Percentiles rank a stretch among this genome's conserved stretches.
These are phyloP conservation scores for Hypomecis punctinalis DNA, from an alignment of 2,888 invertebrate species.

Conservation along the genomic window DNA sequence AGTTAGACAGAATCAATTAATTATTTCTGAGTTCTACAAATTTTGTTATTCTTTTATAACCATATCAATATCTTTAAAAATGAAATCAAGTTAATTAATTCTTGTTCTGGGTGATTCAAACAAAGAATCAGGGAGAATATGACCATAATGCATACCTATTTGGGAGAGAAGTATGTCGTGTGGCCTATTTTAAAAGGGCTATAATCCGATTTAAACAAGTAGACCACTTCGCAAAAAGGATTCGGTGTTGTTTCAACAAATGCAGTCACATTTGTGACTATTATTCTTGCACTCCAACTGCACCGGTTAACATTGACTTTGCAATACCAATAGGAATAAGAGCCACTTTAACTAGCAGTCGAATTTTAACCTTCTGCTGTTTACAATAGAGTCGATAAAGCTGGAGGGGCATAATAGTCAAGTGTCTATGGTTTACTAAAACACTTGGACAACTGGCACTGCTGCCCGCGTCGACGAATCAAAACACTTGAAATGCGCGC, in stretches of 20 bases:
- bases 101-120: no score
- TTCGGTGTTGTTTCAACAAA: slow-evolving; percentile 73
- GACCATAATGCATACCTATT: no score
- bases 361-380: slow-evolving; percentile 41
- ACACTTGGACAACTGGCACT: slow-evolving; percentile 77
- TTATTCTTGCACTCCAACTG: slow-evolving; percentile 75
- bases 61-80: no score
- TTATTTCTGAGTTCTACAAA: no score
- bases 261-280: slow-evolving; percentile 71
- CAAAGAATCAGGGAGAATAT: no score
- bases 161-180: no score
- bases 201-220: slow-evolving; percentile 32
- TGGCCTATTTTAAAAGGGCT: slow-evolving; percentile 6
- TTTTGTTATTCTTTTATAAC: no score
- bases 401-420: slow-evolving; percentile 36
- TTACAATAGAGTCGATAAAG: slow-evolving; percentile 31
- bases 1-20: no score
- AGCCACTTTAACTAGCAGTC: slow-evolving; percentile 8
- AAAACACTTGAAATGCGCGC: slow-evolving; percentile 73
- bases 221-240: slow-evolving; percentile 53
- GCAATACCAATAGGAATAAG: slow-evolving; percentile 32
- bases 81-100: no score
- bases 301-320: slow-evolving; percentile 64
- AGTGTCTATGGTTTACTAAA: slow-evolving; percentile 64
- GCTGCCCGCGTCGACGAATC: slow-evolving; percentile 72